phyloP scores from a whole-genome alignment of 2,797 vertebrate genomes.

The Amazona ochrocephala region DNA sequence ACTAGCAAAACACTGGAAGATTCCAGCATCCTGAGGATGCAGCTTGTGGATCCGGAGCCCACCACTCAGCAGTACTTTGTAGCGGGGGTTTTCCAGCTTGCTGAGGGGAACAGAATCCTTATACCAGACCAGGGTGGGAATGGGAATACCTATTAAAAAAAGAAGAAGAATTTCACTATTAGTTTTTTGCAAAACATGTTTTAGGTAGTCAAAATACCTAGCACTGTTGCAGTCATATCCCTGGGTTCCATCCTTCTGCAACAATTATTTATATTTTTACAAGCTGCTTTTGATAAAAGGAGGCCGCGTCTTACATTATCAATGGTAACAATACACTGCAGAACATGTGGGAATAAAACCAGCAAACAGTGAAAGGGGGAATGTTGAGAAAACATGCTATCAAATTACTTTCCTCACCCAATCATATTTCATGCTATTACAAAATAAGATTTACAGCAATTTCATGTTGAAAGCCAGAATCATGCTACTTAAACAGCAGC shows the following conservation, averaged over 20 bases:
- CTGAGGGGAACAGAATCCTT: constrained; percentile 87
- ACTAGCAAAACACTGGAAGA: constrained; percentile 93
- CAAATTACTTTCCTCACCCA: constrained; percentile 62
- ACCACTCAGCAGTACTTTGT: constrained; percentile 81
- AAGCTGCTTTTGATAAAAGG: not conserved
- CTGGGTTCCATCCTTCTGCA: not conserved
- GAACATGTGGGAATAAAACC: constrained; percentile 23
- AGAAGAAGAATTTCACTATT: not conserved
- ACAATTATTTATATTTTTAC: not conserved
- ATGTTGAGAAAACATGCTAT: constrained; percentile 46
- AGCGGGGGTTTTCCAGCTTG: constrained; percentile 86
- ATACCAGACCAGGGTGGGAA: constrained; percentile 89
- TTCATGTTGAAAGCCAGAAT: constrained; percentile 63
- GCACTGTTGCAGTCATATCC: not conserved
- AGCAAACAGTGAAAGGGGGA: not conserved
- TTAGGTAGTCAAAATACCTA: not conserved
- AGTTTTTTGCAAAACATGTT: not conserved
- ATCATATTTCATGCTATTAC: constrained; percentile 72
- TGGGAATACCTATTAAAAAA: constrained; percentile 80
- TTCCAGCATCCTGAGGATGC: constrained; percentile 87
- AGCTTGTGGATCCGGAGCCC: constrained; percentile 85
- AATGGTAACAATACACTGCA: not conserved
- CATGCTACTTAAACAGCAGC: constrained; percentile 39
- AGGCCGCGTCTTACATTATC: not conserved
- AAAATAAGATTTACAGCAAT: constrained; percentile 63